Base-by-base conservation (phyloP, 2,888 invertebrate genomes). In the Hemithea aestivaria region DNA sequence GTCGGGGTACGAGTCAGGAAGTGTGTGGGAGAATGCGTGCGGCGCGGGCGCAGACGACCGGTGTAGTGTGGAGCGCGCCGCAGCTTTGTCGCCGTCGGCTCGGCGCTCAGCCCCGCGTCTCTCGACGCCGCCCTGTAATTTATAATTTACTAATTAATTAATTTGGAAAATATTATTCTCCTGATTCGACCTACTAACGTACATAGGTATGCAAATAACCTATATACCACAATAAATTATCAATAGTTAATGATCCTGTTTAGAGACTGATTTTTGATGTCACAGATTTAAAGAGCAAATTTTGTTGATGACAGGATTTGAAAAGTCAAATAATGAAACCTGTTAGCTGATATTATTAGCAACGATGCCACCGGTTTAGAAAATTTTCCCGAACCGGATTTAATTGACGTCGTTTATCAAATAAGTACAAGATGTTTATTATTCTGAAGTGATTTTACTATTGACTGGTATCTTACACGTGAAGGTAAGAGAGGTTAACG, bases 91-190 rank as follows among this genome's bases (percentile, higher is more conserved):
- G 66, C 62, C 59, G 66, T 63, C 59, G 59, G 62, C 70, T 78
- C 16, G 5, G 16, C 16, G 16, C 16, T 16, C 72, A 82, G 76
- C 77, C 80, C 74, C 82, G 80, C 81, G 76, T 72, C 69, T 68
- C 75, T 66, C 83, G 76, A 62, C 75, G 73, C 72, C 82, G 78
- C 74, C 81, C 85, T 84, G 83, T 62, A 80, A 83, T 42, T 36
- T 40, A 45, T 31, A 27, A 46, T 46, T 45, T 48, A 32, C 45
- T 45, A 35, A 36, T 49, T 43, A 51, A 48, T n/a, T 30, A 20
- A 31, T 16, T 16, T 16, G 16, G n/a, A n/a, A 54, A 30, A 47
- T 23, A 49, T 48, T 48, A 49, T 48, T 55, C 42, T 39, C n/a
- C n/a, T n/a, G n/a, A 39, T 48, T 52, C 25, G 12, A 36, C 23